A percentile compares a stretch with the other conserved stretches of the same genome.
phyloP scores from a whole-genome alignment of 2,797 vertebrate genomes.

The Chiloscyllium punctatum region DNA sequence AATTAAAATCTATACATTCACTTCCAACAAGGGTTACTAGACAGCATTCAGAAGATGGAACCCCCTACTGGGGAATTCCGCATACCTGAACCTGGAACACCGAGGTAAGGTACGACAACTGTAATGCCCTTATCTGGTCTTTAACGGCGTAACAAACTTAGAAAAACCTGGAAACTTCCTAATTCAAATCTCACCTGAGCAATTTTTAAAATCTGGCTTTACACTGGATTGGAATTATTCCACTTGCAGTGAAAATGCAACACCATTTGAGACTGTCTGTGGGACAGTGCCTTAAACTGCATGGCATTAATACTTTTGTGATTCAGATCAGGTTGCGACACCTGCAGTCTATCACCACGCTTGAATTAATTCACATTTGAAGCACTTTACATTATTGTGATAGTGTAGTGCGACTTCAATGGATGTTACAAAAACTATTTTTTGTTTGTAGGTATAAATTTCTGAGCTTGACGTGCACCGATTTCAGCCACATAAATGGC shows the following conservation, averaged over 20 bases:
- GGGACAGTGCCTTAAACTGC: neutral
- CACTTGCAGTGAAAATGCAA: neutral
- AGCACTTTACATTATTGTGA: neutral
- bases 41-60: neutral
- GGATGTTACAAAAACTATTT: neutral
- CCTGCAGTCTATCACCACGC: neutral
- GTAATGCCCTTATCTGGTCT: neutral
- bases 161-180: neutral
- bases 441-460: slow-evolving; percentile 62
- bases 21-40: neutral
- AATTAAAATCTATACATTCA: neutral
- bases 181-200: neutral
- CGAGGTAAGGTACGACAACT: neutral
- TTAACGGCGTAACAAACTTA: neutral
- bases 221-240: neutral
- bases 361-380: neutral
- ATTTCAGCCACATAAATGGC: slow-evolving; percentile 87
- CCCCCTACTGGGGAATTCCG: neutral
- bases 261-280: neutral
- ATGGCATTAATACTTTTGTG: neutral
- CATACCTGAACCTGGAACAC: neutral
- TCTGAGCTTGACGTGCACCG: slow-evolving; percentile 86
- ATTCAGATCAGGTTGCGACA: neutral
- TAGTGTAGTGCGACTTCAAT: neutral
- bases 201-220: neutral